A percentile compares a stretch with the other conserved stretches of the same genome.
phyloP scores from a whole-genome alignment of 1,140 invertebrate species.

The Dreissena rostriformis region DNA sequence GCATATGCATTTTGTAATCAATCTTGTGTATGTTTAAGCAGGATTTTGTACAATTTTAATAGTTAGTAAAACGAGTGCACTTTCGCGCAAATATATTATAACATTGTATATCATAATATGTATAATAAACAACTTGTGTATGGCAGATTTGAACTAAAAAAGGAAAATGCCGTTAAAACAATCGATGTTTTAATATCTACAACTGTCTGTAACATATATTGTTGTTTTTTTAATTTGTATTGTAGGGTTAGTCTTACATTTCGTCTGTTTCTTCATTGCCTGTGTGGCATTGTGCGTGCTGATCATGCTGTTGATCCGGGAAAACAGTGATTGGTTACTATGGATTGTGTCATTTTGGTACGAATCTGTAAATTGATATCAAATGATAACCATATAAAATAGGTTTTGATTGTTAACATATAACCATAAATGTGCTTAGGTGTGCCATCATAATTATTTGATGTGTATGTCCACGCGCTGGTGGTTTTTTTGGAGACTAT shows the following conservation, averaged over 20 bases:
- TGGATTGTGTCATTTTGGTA: background rate
- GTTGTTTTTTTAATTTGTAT: background rate
- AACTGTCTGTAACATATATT: background rate
- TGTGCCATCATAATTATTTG: too few relatives aligned
- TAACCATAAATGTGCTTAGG: too few relatives aligned
- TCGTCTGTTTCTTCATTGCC: background rate
- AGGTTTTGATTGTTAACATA: too few relatives aligned
- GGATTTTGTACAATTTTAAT: background rate
- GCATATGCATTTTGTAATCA: background rate
- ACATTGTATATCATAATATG: too few relatives aligned
- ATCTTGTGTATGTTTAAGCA: background rate
- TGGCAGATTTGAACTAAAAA: background rate
- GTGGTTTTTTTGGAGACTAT: too few relatives aligned
- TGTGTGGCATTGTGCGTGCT: background rate
- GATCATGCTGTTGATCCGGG: background rate
- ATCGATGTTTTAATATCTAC: background rate
- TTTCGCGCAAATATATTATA: too few relatives aligned
- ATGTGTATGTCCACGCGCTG: too few relatives aligned
- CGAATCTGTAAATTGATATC: background rate
- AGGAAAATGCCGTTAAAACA: background rate
- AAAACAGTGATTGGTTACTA: background rate
- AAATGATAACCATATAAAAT: too few relatives aligned
- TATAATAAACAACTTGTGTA: background rate
- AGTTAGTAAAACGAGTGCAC: background rate
- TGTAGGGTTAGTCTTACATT: conserved; percentile 17